Evolutionary conservation across 2,888 invertebrate species (phyloP).

Genomic region (Patella pellucida): DNA sequence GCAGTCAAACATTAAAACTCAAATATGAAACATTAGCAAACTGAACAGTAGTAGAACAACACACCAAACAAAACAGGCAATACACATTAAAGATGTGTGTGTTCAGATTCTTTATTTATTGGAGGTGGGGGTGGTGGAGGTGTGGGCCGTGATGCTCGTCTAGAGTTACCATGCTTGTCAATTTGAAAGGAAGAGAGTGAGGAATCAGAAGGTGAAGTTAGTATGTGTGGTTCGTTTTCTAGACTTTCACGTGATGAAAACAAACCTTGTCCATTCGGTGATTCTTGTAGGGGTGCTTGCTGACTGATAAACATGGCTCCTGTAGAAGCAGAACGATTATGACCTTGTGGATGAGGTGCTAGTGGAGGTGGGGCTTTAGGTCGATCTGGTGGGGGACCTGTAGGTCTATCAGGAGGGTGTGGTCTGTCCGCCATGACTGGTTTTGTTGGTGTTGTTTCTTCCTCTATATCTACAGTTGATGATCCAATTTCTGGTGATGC

Average conservation of each 20-base stretch:
- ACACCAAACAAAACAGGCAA: background rate
- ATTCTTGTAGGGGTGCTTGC: background rate
- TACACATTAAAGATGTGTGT: conserved; percentile 54
- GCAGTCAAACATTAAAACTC: background rate
- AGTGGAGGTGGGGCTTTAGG: conserved; percentile 54
- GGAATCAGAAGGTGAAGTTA: conserved; percentile 37
- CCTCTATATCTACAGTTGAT: conserved; percentile 15
- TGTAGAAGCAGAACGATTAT: conserved; percentile 59
- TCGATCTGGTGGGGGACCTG: conserved; percentile 43
- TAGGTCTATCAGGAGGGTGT: conserved; percentile 34
- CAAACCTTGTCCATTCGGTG: conserved; percentile 21
- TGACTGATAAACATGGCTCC: conserved; percentile 38
- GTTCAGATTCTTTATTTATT: conserved; percentile 49
- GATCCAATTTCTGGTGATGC: conserved; percentile 20
- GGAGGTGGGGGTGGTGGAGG: conserved; percentile 60
- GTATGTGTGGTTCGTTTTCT: conserved; percentile 14
- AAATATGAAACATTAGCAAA: conserved; percentile 3
- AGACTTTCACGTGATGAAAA: conserved; percentile 22
- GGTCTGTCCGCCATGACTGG: conserved; percentile 38
- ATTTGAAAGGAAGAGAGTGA: conserved; percentile 20
- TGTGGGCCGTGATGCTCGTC: conserved; percentile 46
- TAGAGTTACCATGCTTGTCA: background rate
- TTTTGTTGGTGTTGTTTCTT: conserved; percentile 14
- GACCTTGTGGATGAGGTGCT: conserved; percentile 40
- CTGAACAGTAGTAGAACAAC: background rate